Conservation (phyloP, 1,140 invertebrate genomes). For the Drosophila baimaii region DNA sequence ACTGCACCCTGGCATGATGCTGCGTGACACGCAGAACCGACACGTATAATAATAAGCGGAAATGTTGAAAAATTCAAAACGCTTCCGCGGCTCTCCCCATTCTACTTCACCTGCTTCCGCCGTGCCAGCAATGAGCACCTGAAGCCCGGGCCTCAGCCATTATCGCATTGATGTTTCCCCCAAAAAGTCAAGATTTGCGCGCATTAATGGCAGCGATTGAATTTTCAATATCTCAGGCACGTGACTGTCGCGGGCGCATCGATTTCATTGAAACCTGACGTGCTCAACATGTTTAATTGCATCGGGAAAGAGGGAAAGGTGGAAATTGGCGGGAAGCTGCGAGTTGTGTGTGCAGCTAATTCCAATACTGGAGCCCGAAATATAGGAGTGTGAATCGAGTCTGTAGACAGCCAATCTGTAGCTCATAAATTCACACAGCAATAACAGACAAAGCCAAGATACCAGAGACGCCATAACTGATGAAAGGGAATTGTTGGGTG, state of each 20-base stretch:
- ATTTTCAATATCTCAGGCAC: constrained; percentile 80
- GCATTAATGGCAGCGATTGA: constrained; percentile 77
- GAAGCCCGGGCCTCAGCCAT: constrained; percentile 60
- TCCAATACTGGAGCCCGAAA: constrained; percentile 31
- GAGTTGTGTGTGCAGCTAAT: background rate
- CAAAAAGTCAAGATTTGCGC: constrained; percentile 77
- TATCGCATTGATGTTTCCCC: constrained; percentile 73
- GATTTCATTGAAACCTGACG: constrained; percentile 78
- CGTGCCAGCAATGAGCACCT: constrained; percentile 34
- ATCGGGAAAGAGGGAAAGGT: background rate
- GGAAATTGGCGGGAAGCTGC: background rate
- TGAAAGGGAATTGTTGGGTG: constrained; percentile 3
- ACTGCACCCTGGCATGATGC: constrained; percentile 39
- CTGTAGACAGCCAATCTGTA: constrained; percentile 31
- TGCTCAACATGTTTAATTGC: constrained; percentile 79
- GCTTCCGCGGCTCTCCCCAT: constrained; percentile 40
- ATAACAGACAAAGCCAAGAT: constrained; percentile 36
- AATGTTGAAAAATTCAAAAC: constrained; percentile 83
- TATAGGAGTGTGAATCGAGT: constrained; percentile 7
- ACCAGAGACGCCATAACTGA: constrained; percentile 19
- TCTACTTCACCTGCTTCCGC: constrained; percentile 1
- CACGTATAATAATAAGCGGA: constrained; percentile 83
- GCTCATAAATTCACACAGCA: constrained; percentile 51
- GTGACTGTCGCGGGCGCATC: constrained; percentile 65
- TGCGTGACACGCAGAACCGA: constrained; percentile 75